Conservation (phyloP, 2,888 invertebrate genomes). For the Drosophila conformis region DNA sequence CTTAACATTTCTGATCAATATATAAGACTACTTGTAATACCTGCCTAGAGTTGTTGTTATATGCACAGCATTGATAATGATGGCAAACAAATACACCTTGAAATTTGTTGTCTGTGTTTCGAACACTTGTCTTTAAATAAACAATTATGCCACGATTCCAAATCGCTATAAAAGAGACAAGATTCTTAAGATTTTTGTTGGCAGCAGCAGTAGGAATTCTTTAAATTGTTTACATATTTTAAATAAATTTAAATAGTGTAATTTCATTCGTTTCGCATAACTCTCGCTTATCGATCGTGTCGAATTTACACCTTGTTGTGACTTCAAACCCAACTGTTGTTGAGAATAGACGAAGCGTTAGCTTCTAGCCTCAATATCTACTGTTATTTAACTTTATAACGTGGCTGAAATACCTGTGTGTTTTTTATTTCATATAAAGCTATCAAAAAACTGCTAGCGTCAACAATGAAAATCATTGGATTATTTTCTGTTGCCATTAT, state of each 20-base stretch:
- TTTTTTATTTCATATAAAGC: neutral
- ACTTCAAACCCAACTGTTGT: neutral
- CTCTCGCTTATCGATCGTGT: neutral
- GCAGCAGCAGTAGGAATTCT: neutral
- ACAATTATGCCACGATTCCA: slow-evolving; percentile 10
- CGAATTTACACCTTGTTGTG: neutral
- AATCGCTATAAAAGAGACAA: slow-evolving; percentile 27
- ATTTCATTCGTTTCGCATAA: neutral
- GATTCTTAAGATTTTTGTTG: neutral
- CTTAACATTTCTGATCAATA: neutral
- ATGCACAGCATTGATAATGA: neutral
- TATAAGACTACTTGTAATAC: neutral
- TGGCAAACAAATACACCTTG: slow-evolving; percentile 19
- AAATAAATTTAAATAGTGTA: neutral
- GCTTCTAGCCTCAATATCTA: neutral
- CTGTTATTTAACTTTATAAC: neutral
- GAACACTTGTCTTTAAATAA: slow-evolving; percentile 34
- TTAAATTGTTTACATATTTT: neutral
- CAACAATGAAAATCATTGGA: neutral
- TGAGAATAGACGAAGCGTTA: neutral
- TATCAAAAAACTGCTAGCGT: neutral
- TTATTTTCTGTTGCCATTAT: slow-evolving; percentile 12
- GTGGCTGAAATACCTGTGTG: neutral
- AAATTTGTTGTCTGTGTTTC: slow-evolving; percentile 10
- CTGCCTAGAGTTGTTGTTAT: neutral